Conservation (phyloP, 1,140 invertebrate genomes). For the Drosophila aff. region DNA sequence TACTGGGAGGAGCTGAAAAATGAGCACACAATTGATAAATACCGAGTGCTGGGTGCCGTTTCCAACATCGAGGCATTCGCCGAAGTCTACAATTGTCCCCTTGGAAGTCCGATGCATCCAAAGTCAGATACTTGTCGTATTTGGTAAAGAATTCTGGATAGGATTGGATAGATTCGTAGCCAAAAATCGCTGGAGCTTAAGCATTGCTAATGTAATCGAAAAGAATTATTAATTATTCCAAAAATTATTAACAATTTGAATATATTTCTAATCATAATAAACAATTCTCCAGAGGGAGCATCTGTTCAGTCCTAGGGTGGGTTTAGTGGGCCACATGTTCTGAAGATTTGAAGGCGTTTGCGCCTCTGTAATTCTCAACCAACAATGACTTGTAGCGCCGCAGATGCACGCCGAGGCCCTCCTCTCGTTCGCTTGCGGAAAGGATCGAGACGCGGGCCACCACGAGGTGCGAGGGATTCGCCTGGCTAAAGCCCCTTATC, state of each 20-base stretch:
- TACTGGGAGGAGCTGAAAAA: slow-evolving; percentile 72
- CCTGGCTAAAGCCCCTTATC: slow-evolving; percentile 86
- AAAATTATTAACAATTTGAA: slow-evolving; percentile 4
- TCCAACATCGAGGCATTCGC: slow-evolving; percentile 89
- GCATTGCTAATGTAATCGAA: not conserved
- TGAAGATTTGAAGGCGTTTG: slow-evolving; percentile 79
- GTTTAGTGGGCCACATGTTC: slow-evolving; percentile 51
- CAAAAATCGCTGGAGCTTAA: not conserved
- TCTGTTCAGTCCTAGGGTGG: not conserved
- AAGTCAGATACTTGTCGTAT: slow-evolving; percentile 83
- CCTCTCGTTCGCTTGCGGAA: slow-evolving; percentile 80
- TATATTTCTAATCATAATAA: not conserved
- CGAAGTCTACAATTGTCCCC: slow-evolving; percentile 87
- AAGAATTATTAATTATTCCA: not conserved
- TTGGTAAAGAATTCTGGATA: slow-evolving; percentile 42
- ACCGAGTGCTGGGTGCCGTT: slow-evolving; percentile 88
- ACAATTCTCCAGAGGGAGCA: not conserved
- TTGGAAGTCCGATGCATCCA: slow-evolving; percentile 88
- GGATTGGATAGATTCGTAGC: not conserved
- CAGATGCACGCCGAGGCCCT: slow-evolving; percentile 86
- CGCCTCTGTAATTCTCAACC: slow-evolving; percentile 87
- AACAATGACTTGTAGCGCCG: slow-evolving; percentile 87
- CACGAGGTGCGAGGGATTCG: slow-evolving; percentile 87
- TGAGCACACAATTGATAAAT: slow-evolving; percentile 75
- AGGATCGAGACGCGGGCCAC: slow-evolving; percentile 88